phyloP scores from a whole-genome alignment of 1,140 invertebrate genomes.

The Drosophila miranda region DNA sequence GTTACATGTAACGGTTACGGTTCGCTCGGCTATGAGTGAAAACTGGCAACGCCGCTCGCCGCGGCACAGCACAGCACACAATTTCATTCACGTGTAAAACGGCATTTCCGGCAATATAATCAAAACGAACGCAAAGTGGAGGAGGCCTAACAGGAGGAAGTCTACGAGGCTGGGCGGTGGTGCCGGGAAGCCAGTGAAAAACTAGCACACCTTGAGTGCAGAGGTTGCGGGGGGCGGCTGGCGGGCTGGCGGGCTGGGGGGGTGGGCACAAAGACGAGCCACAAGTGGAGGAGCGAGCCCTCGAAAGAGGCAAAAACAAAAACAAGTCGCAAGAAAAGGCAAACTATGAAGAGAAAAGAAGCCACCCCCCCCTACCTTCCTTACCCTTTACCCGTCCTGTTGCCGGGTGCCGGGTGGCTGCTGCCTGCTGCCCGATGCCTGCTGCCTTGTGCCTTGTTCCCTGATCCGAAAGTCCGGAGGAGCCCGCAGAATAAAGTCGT shows the following conservation, averaged over 20 bases:
- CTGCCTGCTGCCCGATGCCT: constrained; percentile 5
- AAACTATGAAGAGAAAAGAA: constrained; percentile 35
- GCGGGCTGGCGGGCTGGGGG: not conserved
- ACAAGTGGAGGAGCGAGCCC: constrained; percentile 20
- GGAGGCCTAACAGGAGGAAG: constrained; percentile 29
- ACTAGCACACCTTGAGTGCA: constrained; percentile 72
- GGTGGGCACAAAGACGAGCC: constrained; percentile 56
- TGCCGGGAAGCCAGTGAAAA: constrained; percentile 70
- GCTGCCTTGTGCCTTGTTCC: constrained; percentile 10
- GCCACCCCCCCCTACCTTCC: constrained; percentile 6
- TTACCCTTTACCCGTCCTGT: not conserved
- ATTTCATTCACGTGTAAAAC: constrained; percentile 81
- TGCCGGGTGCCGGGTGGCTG: constrained; percentile 9
- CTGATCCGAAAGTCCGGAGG: constrained; percentile 44
- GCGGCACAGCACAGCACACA: constrained; percentile 6
- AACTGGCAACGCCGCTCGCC: constrained; percentile 56
- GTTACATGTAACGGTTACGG: constrained; percentile 27
- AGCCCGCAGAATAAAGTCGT: constrained; percentile 71
- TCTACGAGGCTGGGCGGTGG: not conserved
- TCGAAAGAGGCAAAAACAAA: constrained; percentile 29
- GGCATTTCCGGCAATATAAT: constrained; percentile 77
- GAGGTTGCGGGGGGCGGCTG: constrained; percentile 6
- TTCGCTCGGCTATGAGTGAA: constrained; percentile 31
- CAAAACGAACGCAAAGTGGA: constrained; percentile 51
- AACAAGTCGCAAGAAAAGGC: constrained; percentile 39